Evolutionary conservation across 2,113 vertebrate species (phyloP).

Genomic region (Connochaetes taurinus): DNA sequence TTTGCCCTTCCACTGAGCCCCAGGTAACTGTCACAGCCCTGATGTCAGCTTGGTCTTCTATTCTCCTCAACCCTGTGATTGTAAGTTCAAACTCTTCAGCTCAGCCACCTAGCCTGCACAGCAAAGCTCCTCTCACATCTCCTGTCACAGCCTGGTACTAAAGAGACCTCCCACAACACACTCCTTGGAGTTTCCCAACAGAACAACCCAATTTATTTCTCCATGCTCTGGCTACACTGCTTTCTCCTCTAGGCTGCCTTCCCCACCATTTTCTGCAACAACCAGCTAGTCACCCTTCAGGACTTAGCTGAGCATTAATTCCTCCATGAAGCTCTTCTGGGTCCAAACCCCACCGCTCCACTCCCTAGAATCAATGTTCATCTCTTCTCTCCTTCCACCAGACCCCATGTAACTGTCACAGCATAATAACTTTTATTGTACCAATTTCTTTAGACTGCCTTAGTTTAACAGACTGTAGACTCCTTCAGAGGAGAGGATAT

Average conservation of each 20-base stretch:
- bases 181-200: neutral
- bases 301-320: neutral
- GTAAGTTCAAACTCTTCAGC: neutral
- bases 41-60: too few relatives aligned
- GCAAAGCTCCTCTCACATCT: neutral
- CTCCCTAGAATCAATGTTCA: neutral
- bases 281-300: neutral
- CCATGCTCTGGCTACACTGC: fast-evolving
- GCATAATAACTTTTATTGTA: neutral
- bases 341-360: neutral
- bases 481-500: neutral
- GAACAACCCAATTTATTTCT: neutral
- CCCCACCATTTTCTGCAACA: neutral
- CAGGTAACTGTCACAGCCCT: neutral
- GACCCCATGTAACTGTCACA: neutral
- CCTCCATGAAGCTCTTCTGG: neutral
- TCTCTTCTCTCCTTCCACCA: neutral
- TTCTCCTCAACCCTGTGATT: neutral
- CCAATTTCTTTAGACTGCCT: neutral
- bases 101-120: neutral
- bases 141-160: neutral
- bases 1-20: neutral
- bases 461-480: neutral
- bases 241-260: too few relatives aligned
- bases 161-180: neutral